phyloP scores from a whole-genome alignment of 2,113 vertebrate genomes.

The Aramus guarauna region DNA sequence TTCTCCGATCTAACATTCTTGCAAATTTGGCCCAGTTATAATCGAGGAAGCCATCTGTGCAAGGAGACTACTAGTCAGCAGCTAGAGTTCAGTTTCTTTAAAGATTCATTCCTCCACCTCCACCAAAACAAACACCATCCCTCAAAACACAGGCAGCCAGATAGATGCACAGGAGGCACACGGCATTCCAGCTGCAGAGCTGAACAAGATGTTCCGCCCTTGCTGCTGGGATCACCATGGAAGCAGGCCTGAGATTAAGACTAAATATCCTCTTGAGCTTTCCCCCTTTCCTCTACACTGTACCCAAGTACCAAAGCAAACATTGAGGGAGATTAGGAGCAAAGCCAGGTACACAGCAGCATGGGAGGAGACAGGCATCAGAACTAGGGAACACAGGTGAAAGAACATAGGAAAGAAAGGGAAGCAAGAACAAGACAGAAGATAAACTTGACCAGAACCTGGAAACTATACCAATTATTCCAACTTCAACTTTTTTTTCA shows the following conservation, averaged over 20 bases:
- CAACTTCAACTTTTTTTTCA: background rate
- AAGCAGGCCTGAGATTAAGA: background rate
- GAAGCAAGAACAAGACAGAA: background rate
- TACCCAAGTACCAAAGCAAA: background rate
- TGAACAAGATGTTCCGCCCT: background rate
- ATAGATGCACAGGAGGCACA: background rate
- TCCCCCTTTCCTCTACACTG: background rate
- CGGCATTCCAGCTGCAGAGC: background rate
- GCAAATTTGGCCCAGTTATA: constrained; percentile 12
- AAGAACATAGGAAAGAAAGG: background rate
- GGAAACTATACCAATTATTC: background rate
- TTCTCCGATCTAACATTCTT: background rate
- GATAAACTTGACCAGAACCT: background rate
- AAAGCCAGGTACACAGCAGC: background rate
- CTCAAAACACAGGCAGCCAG: background rate
- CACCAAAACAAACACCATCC: background rate
- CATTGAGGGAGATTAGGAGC: background rate
- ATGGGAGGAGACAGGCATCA: background rate
- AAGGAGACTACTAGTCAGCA: background rate
- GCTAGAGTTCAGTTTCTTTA: background rate
- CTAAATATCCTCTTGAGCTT: background rate
- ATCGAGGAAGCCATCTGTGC: constrained; percentile 12
- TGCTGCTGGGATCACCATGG: background rate
- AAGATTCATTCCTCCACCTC: background rate
- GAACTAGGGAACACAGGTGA: background rate